Conservation (phyloP, 2,888 invertebrate genomes). For the Blomia tropicalis region DNA sequence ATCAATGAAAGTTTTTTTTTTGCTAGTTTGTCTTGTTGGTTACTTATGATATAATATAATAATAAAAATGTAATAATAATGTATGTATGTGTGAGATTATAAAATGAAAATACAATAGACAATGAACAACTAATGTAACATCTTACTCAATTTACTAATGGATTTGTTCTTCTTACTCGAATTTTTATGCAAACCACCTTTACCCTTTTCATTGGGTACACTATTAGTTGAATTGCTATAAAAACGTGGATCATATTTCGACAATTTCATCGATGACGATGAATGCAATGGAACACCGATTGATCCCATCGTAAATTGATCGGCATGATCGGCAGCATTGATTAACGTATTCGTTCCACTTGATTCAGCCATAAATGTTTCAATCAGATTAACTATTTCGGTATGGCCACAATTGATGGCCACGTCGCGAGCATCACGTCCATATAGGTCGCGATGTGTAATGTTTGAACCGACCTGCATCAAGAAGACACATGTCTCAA, state of each 20-base stretch:
- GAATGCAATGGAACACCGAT: neutral
- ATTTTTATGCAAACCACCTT: neutral
- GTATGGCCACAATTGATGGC: constrained; percentile 74
- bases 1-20: no score
- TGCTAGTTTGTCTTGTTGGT: no score
- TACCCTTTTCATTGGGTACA: constrained; percentile 1
- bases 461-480: constrained; percentile 39
- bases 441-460: constrained; percentile 38
- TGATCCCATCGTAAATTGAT: neutral
- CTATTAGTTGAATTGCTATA: neutral
- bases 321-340: neutral
- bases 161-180: constrained; percentile 17
- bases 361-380: neutral
- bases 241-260: constrained; percentile 4
- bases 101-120: no score
- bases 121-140: constrained; percentile 18
- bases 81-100: neutral
- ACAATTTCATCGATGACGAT: neutral
- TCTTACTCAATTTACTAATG: constrained; percentile 19
- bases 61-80: constrained; percentile 3
- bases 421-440: constrained; percentile 49
- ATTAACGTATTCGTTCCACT: constrained; percentile 11
- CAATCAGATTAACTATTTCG: constrained; percentile 20
- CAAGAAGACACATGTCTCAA: constrained; percentile 61
- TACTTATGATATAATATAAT: no score